A percentile compares a stretch with the other conserved stretches of the same genome.
These are phyloP conservation scores for Drymodes brunneopygia DNA, from an alignment of 2,113 vertebrate species.

Conservation along the genomic window DNA sequence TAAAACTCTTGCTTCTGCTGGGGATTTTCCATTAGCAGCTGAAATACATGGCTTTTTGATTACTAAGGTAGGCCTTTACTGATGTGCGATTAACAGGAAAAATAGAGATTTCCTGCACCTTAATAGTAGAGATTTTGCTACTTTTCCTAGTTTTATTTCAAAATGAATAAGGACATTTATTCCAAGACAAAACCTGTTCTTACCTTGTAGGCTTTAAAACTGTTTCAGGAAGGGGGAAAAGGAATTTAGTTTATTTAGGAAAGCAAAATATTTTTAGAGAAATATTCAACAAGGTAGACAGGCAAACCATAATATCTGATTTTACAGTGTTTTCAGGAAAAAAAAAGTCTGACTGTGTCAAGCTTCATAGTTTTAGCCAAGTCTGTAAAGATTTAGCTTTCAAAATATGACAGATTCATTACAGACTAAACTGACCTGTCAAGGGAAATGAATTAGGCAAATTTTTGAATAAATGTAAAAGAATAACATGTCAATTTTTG, in stretches of 20 bases:
- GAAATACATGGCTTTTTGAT: not conserved
- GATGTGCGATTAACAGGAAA: not conserved
- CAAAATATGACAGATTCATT: not conserved
- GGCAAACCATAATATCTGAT: not conserved
- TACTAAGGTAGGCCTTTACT: not conserved
- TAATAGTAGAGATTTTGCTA: not conserved
- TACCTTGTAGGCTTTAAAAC: not conserved
- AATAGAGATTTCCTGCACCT: not conserved
- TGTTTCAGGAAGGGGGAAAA: not conserved
- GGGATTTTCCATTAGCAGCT: not conserved
- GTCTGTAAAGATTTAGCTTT: not conserved
- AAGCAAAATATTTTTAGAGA: not conserved
- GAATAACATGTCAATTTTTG: not conserved
- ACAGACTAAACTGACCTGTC: not conserved
- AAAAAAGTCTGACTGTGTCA: not conserved
- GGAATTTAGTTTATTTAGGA: not conserved
- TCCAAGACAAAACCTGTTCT: not conserved
- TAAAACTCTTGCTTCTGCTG: not conserved
- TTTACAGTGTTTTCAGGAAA: not conserved
- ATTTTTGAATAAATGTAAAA: not conserved
- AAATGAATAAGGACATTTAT: not conserved
- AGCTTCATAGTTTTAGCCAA: not conserved
- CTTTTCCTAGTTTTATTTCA: not conserved
- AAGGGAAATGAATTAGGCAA: slow-evolving; percentile 3
- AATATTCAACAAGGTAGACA: not conserved